Percentiles rank a stretch among this genome's conserved stretches.
These are phyloP conservation scores for Chrysolina oricalcia DNA, from an alignment of 2,888 invertebrate species.

Conservation along the genomic window DNA sequence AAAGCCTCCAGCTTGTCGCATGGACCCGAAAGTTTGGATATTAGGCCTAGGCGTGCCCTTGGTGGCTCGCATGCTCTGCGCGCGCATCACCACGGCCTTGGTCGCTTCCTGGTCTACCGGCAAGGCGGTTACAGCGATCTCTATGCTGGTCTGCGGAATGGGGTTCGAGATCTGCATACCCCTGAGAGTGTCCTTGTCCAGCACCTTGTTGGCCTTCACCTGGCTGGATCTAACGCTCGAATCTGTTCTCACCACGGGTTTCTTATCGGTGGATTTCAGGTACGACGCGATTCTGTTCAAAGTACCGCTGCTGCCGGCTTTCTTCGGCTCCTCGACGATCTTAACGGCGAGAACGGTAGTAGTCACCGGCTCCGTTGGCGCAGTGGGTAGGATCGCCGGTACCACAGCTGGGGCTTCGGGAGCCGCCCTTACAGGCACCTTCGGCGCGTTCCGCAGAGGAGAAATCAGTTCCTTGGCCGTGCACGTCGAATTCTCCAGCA, in stretches of 20 bases:
- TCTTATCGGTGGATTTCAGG: constrained; percentile 77
- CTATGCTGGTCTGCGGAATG: constrained; percentile 82
- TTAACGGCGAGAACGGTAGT: constrained; percentile 53
- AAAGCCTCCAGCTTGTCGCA: constrained; percentile 80
- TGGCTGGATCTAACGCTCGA: constrained; percentile 76
- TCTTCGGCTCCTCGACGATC: constrained; percentile 72
- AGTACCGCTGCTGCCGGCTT: constrained; percentile 72
- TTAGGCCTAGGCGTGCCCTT: constrained; percentile 72
- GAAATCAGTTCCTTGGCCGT: constrained; percentile 83
- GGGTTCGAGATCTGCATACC: constrained; percentile 89
- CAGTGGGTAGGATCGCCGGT: constrained; percentile 22
- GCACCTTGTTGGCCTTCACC: constrained; percentile 77
- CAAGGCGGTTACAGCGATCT: constrained; percentile 76
- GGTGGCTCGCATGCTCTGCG: constrained; percentile 87
- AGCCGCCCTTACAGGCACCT: constrained; percentile 77
- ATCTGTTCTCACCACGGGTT: constrained; percentile 73
- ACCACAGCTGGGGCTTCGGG: constrained; percentile 76
- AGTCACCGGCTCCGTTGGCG: constrained; percentile 69
- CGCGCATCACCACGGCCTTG: constrained; percentile 80
- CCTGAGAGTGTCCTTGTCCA: constrained; percentile 82
- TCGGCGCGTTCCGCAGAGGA: constrained; percentile 77
- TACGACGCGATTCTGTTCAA: constrained; percentile 86
- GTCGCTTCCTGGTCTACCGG: constrained; percentile 76
- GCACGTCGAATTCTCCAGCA: constrained; percentile 87
- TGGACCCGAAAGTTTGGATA: constrained; percentile 87